Base-by-base conservation (phyloP, 1,140 invertebrate species). In the Oreohelix idahoensis region DNA sequence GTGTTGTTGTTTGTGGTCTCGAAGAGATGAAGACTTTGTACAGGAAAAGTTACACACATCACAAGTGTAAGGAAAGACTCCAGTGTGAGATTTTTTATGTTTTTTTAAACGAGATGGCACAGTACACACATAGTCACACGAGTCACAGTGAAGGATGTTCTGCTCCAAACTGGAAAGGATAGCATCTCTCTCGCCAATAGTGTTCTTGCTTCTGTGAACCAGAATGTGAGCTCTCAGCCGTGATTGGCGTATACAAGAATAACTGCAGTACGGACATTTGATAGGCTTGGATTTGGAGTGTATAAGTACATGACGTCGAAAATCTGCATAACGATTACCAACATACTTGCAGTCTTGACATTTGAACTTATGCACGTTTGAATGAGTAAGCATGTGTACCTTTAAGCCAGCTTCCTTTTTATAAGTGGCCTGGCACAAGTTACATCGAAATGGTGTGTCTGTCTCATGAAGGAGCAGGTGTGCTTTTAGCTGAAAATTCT, bases 401-500 rank as follows among this genome's bases (percentile, higher is more conserved):
- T 81, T 81, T 10, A 81, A 69, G 20, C 79, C 69, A 49, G 66
- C 79, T n/a, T 71, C 79, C 36, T 81, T 81, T 38, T 81, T 81
- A 39, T 81, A 81, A 8, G 29, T 71, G 23, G 79, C 79, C 42
- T 73, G 29, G 69, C 79, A 81, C 17, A 81, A 39, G 66, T 42
- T 49, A 36, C 79, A 81, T 11, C 26, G 1, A 51, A 81, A 81
- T 32, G 79, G 79, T 11, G 66, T 73, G 10, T 71, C 42, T 2
- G 66, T 49, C 38, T 81, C 38, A 53, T 81, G 79, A 26, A 73
- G 36, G 17, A 81, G 39, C 20, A 81, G 26, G 69, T 81, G 79
- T 10, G 66, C 66, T 51, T 49, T 49, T n/a, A 81, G 29, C 36
- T 81, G 79, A 42, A 81, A 81, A 11, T 81, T 81, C 32, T 81